Evolutionary conservation across 2,888 invertebrate species (phyloP).

Genomic region (Tigriopus californicus): DNA sequence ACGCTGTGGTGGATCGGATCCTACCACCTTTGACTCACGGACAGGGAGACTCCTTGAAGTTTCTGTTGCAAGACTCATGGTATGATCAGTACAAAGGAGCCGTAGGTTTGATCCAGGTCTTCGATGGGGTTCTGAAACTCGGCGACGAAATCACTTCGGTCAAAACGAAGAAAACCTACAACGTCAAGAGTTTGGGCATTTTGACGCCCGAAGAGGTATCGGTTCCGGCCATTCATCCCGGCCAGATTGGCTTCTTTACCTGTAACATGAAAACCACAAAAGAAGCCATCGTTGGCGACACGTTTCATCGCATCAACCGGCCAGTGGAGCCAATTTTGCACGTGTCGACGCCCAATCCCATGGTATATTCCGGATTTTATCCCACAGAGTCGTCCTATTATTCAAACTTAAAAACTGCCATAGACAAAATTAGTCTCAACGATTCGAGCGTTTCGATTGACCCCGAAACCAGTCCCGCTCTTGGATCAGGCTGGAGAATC

Average conservation of each 20-base stretch:
- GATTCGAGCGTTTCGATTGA: slow-evolving; percentile 71
- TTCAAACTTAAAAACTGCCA: slow-evolving; percentile 48
- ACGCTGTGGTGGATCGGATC: slow-evolving; percentile 54
- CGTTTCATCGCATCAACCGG: slow-evolving; percentile 34
- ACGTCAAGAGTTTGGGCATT: slow-evolving; percentile 27
- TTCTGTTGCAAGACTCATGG: slow-evolving; percentile 49
- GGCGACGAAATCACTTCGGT: slow-evolving; percentile 26
- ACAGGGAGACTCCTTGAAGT: background rate
- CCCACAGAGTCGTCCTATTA: slow-evolving; percentile 77
- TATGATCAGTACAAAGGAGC: slow-evolving; percentile 58
- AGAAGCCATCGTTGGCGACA: slow-evolving; percentile 59
- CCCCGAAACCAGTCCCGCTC: slow-evolving; percentile 43
- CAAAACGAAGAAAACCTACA: slow-evolving; percentile 21
- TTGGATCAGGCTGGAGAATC: slow-evolving; percentile 71
- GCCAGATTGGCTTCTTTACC: slow-evolving; percentile 39
- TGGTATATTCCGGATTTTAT: slow-evolving; percentile 75
- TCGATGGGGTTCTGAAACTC: slow-evolving; percentile 24
- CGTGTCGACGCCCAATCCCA: slow-evolving; percentile 49
- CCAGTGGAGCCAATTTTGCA: slow-evolving; percentile 40
- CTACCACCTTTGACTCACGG: slow-evolving; percentile 38
- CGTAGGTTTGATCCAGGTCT: slow-evolving; percentile 24
- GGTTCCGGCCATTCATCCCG: slow-evolving; percentile 37
- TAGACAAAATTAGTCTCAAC: slow-evolving; percentile 79
- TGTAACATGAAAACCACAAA: slow-evolving; percentile 55
- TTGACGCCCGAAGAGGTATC: slow-evolving; percentile 53